Percentiles rank a stretch among this genome's conserved stretches.
phyloP scores from a whole-genome alignment of 1,140 invertebrate species.

The Drosophila arawakana region DNA sequence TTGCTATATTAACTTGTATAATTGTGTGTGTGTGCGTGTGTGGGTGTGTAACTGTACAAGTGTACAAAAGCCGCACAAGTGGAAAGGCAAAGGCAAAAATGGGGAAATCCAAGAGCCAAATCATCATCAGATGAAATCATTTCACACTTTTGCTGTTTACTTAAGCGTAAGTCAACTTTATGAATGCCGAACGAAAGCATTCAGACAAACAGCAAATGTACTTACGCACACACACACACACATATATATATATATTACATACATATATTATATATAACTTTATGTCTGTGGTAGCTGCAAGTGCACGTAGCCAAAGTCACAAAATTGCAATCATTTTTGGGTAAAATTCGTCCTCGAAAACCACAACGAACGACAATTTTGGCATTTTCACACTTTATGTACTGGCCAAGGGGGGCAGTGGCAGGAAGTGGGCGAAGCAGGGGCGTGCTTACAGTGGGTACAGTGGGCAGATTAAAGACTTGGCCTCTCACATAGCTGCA shows the following conservation, averaged over 20 bases:
- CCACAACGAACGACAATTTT: conserved; percentile 77
- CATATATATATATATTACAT: conserved; percentile 5
- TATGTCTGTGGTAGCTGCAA: conserved; percentile 20
- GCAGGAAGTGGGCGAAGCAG: not conserved
- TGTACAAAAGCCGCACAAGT: conserved; percentile 14
- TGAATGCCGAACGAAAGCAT: conserved; percentile 60
- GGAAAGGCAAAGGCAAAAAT: conserved; percentile 11
- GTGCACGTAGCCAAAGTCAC: conserved; percentile 71
- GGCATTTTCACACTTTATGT: conserved; percentile 77
- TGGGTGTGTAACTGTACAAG: conserved; percentile 4
- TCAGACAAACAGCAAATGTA: conserved; percentile 70
- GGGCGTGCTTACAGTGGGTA: no score
- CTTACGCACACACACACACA: conserved; percentile 22
- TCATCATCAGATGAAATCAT: conserved; percentile 75
- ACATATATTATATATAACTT: not conserved
- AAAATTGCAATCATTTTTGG: conserved; percentile 77
- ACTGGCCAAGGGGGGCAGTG: conserved; percentile 6
- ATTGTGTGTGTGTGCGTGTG: conserved; percentile 13
- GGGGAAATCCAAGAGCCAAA: conserved; percentile 30
- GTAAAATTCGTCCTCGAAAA: conserved; percentile 58
- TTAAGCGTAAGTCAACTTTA: conserved; percentile 76
- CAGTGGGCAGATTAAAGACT: conserved; percentile 28
- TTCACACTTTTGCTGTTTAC: conserved; percentile 80
- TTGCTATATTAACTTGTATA: conserved; percentile 46
- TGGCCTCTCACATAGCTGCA: conserved; percentile 35